phyloP scores from a whole-genome alignment of 2,113 vertebrate species.

The Microcebus jonahi region DNA sequence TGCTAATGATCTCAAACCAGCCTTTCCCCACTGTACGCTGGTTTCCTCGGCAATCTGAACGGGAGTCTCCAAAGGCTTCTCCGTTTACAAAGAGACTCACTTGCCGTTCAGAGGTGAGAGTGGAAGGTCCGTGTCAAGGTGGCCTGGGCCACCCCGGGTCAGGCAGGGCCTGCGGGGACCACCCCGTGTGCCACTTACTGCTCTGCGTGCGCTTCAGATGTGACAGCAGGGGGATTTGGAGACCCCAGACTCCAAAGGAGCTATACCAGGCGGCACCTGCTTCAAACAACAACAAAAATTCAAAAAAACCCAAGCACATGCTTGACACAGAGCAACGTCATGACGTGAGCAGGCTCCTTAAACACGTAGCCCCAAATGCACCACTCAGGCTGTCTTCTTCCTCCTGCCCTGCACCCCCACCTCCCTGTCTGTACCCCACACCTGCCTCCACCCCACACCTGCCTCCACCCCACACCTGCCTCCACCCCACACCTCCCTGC shows the following conservation, averaged over 20 bases:
- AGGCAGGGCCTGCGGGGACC: too few relatives aligned
- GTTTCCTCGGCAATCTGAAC: background rate
- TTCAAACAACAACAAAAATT: background rate
- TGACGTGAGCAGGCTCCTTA: too few relatives aligned
- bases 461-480: background rate
- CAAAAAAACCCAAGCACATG: background rate
- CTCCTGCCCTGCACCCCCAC: background rate
- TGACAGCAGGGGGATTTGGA: background rate
- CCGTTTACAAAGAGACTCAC: background rate
- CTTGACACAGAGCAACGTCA: background rate
- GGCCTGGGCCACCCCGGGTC: background rate
- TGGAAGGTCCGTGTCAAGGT: background rate
- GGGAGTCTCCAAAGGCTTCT: background rate
- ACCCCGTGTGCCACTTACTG: background rate
- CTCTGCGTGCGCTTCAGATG: background rate
- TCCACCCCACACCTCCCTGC: background rate
- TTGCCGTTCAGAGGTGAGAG: background rate
- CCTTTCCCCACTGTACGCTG: background rate
- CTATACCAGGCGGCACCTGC: too few relatives aligned
- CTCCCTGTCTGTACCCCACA: background rate
- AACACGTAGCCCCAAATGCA: too few relatives aligned
- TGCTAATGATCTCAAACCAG: background rate
- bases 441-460: background rate
- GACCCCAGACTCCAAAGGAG: background rate
- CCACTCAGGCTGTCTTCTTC: background rate